Evolutionary conservation across 2,113 vertebrate genomes (phyloP), one percentile per base, ranked within the genome.

Genomic region (Leucosticte australis): DNA sequence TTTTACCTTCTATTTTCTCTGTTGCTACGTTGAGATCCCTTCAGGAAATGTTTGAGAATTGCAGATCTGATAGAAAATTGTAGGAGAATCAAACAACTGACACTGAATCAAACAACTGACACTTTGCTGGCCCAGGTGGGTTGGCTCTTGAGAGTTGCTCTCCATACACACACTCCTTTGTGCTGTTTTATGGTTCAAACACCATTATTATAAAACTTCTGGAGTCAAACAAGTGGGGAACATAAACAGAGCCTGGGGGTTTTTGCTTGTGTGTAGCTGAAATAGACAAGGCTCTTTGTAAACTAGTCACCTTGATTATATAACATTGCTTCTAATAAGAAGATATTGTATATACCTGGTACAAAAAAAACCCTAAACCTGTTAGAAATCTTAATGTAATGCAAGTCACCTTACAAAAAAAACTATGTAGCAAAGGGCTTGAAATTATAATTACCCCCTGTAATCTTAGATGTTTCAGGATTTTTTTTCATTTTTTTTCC

Each of bases 371-470:
- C 19, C 7, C 2, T 3, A 39, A 80, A 23, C 27, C 73, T 71
- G 31, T 35, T 90, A 53, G 18, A 35, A 60, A 28, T 71, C 41
- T 87, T 76, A 55, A n/a, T 59, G 24, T 39, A 62, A 63, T 39
- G 42, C 19, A 75, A 76, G n/a, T 77, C 24, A 84, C 37, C 47
- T 68, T 79, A 27, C 41, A 69, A 46, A 13, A 52, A 27, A 1
- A 41, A 42, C 3, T 5, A 3, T 57, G 14, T 71, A 78, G 39
- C 71, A 84, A 91, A 86, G 44, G 23, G 37, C 57, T 94, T 91
- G 79, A 57, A 65, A 73, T 95, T 53, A 23, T 80, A 79, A 92
- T 89, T 90, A 86, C 33, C 53, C 31, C 89, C 56, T 97, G 79
- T 88, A 93, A 93, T 57, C 49, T 64, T 62, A 87, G 78, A 18